Percentiles rank a stretch among this genome's conserved stretches.
Conservation (phyloP, 2,888 invertebrate species). For the Dastarcus helophoroides region DNA sequence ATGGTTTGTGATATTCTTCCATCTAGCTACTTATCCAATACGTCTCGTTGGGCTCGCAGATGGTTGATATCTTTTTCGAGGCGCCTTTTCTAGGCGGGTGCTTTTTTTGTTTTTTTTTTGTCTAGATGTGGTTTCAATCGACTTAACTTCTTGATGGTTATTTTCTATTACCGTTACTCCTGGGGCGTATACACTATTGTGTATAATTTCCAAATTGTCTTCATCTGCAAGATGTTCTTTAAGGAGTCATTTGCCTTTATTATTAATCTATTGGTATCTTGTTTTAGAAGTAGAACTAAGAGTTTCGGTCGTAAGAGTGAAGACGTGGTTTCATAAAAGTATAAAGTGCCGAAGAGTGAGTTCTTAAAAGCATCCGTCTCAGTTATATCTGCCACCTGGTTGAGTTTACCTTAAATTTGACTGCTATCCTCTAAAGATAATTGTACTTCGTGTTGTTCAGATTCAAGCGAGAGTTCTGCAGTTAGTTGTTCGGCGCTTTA, state of each 20-base stretch:
- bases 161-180: neutral
- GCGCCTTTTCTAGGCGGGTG: neutral
- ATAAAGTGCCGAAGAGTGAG: neutral
- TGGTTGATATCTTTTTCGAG: constrained; percentile 1
- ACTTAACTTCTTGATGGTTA: neutral
- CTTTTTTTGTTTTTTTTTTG: neutral
- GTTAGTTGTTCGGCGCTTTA: constrained; percentile 1
- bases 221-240: neutral
- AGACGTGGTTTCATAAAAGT: neutral
- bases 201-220: neutral
- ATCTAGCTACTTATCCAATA: neutral
- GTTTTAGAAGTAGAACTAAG: neutral
- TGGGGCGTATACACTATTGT: neutral
- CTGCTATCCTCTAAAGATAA: neutral
- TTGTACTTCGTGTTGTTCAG: neutral
- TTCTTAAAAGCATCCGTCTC: neutral
- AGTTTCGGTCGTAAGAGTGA: constrained; percentile 1
- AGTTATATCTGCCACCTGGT: neutral
- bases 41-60: constrained; percentile 1
- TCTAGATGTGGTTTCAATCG: neutral
- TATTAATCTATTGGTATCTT: neutral
- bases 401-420: neutral
- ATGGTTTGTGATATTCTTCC: neutral
- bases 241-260: neutral
- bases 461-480: neutral